Evolutionary conservation across 2,888 invertebrate genomes (phyloP).

Genomic region (Adelphocoris suturalis): DNA sequence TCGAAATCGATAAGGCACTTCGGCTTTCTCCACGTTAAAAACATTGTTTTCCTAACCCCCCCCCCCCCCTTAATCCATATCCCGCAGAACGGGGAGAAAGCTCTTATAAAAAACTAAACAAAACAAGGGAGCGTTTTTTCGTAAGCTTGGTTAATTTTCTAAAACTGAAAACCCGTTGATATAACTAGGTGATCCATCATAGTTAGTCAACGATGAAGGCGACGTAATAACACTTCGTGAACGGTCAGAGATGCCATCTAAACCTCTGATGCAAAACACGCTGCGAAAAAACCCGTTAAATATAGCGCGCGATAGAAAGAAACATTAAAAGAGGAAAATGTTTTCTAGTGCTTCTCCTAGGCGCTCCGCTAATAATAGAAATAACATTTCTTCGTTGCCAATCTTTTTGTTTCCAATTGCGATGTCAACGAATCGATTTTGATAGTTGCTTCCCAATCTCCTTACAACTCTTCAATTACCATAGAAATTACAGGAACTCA

Average conservation of each 20-base stretch:
- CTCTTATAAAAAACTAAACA: background rate
- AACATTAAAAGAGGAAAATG: constrained; percentile 8
- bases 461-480: no score
- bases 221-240: constrained; percentile 63
- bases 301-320: constrained; percentile 19
- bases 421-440: no score
- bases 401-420: background rate
- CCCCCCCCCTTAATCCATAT: no score
- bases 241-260: constrained; percentile 37
- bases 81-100: no score
- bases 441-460: no score
- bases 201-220: constrained; percentile 48
- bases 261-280: constrained; percentile 4
- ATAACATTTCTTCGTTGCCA: background rate
- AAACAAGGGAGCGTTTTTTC: background rate
- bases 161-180: constrained; percentile 43
- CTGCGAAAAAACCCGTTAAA: background rate
- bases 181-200: constrained; percentile 56
- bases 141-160: background rate
- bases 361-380: background rate
- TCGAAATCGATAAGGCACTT: no score
- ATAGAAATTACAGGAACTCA: no score
- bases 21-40: no score
- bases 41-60: no score
- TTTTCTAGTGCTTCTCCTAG: background rate